Base-by-base conservation (phyloP, 2,888 invertebrate genomes). In the Synergus umbraculus region DNA sequence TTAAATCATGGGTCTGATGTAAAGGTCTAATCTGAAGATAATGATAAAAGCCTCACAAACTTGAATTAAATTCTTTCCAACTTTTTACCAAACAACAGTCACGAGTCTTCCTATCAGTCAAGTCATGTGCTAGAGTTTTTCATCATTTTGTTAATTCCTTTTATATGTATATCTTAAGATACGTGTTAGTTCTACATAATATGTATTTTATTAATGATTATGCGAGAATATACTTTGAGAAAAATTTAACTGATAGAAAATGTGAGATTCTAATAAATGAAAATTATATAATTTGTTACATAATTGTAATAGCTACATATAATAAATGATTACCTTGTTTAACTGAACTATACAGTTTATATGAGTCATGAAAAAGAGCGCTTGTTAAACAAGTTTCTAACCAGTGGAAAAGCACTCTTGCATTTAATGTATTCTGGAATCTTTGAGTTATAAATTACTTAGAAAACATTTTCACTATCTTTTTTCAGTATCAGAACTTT, bases 11-110 rank as follows among this genome's bases (percentile, higher is more conserved):
- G 15, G 44, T 76, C 82, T n/a, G 77, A 49, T 66, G 76, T 43
- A 81, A 90, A 89, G 46, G 90, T 90, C 81, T 87, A 90, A 85
- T 89, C 79, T 81, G 81, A 86, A 73, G 89, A 90, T 90, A 83
- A 78, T 80, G 84, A 76, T 76, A 77, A 81, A 79, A 81, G 79
- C 81, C 83, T 86, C 8, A 60, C 37, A 73, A 81, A 81, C 81
- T 80, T 78, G 79, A 84, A 88, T 89, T 86, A 88, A 88, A 88
- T 85, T 86, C 85, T 86, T 85, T 85, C 83, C 73, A 54, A 80
- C 84, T 78, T 78, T 85, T 89, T 89, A 90, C 90, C 89, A 83
- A 80, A 66, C 69, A 76, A 81, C 82, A 81, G 89, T 87, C 89
- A 89, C 88, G 87, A 88, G 89, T 87, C 83, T 83, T 76, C 79